Conservation (phyloP, 2,113 vertebrate genomes). For the Suncus etruscus region DNA sequence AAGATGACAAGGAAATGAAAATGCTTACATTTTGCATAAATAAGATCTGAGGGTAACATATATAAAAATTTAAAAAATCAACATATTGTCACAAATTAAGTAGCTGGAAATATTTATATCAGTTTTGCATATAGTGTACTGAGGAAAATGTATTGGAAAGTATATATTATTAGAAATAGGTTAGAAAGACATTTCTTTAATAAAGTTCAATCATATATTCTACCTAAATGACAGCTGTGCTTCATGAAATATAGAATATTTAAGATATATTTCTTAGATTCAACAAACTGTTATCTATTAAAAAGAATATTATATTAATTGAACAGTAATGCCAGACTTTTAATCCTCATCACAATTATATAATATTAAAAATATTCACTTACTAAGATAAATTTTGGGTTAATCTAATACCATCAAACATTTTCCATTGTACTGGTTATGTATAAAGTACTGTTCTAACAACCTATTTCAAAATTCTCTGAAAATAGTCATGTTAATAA, state of each 20-base stretch:
- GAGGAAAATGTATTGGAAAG: constrained; percentile 11
- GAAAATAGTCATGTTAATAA: background rate
- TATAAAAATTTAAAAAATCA: constrained; percentile 63
- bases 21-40: background rate
- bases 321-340: background rate
- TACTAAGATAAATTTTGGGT: background rate
- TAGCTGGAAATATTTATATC: background rate
- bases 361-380: background rate
- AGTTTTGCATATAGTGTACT: background rate
- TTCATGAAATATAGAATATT: background rate
- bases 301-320: background rate
- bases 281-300: background rate
- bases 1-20: constrained; percentile 77
- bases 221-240: background rate
- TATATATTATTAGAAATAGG: background rate
- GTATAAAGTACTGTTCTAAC: background rate
- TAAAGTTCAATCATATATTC: background rate
- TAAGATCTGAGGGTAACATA: constrained; percentile 29
- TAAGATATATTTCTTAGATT: background rate
- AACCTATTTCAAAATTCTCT: background rate
- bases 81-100: accelerated
- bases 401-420: background rate
- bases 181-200: background rate
- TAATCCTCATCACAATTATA: background rate
- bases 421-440: background rate